Evolutionary conservation across 2,888 invertebrate genomes (phyloP), one percentile per base, ranked within the genome.

Genomic region (Agriopis marginaria): DNA sequence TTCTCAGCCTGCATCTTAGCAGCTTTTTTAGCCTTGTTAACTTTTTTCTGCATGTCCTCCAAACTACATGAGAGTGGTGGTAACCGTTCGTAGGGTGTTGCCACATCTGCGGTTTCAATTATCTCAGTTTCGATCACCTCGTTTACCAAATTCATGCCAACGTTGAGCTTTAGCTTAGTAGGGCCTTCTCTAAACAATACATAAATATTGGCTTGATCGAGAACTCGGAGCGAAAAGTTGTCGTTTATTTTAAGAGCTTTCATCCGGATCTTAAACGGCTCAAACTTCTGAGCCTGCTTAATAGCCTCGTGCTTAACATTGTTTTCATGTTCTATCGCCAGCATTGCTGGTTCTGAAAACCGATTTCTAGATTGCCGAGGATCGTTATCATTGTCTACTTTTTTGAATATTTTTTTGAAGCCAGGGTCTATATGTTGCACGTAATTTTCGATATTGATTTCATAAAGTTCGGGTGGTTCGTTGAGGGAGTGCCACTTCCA

Each of bases 401-500:
- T 39, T 17, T 55, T 12, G 23, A 64, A 45, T 0, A 72, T 0
- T 11, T 75, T 14, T 14, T 65, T 50, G 0, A 81, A 14, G 3
- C 47, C 49, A 4, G 64, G 51, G 11, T 75, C 73, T 0, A 42
- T 49, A 1, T 69, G 14, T 42, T 74, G 60, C 0, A 71, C 53
- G n/a, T 68, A 49, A 0, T 77, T 79, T 53, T 89, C 78, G 0
- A 83, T 45, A 40, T 80, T 82, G 0, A 84, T 75, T 14, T 79
- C 72, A n/a, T 82, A 77, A 1, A 88, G 68, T 6, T 80, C 76
- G 0, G 89, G 88, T 0, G 90, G 90, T 0, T 90, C 89, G 58
- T 91, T 90, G 32, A 90, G 71, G 0, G 74, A 73, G 66, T 91
- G 87, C 90, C 90, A 91, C 66, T 87, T 87, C 90, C 90, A 90